phyloP scores from a whole-genome alignment of 2,888 invertebrate genomes.

The Acronicta alni region DNA sequence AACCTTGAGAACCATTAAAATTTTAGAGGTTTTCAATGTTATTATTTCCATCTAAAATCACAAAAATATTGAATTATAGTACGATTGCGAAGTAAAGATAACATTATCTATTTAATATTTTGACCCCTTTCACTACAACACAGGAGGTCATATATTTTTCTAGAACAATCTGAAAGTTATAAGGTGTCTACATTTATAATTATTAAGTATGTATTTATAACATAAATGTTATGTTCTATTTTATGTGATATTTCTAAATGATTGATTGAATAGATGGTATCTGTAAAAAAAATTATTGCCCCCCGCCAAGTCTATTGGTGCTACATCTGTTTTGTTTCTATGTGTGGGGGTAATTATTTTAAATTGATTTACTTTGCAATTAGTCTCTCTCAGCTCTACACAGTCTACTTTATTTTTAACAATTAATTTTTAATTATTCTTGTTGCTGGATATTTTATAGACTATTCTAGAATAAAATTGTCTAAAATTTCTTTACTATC shows the following conservation, averaged over 20 bases:
- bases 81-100: background rate
- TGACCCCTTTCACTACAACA: too few species aligned
- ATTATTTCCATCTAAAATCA: background rate
- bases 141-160: conserved; percentile 15
- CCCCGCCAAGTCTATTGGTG: background rate
- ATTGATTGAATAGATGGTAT: background rate
- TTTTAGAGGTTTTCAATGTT: background rate
- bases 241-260: background rate
- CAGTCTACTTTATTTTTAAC: too few species aligned
- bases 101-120: too few species aligned
- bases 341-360: background rate
- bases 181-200: too few species aligned
- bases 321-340: background rate
- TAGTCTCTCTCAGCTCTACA: too few species aligned
- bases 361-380: too few species aligned
- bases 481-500: too few species aligned
- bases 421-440: too few species aligned
- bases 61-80: background rate
- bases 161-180: conserved; percentile 5
- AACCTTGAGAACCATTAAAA: background rate
- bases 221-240: too few species aligned
- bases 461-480: too few species aligned
- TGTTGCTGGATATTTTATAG: too few species aligned
- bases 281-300: background rate
- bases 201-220: too few species aligned